Percentiles rank a stretch among this genome's conserved stretches.
Conservation (phyloP, 53 echinoderm and acorn worm genomes). For the Stichopus horrens region DNA sequence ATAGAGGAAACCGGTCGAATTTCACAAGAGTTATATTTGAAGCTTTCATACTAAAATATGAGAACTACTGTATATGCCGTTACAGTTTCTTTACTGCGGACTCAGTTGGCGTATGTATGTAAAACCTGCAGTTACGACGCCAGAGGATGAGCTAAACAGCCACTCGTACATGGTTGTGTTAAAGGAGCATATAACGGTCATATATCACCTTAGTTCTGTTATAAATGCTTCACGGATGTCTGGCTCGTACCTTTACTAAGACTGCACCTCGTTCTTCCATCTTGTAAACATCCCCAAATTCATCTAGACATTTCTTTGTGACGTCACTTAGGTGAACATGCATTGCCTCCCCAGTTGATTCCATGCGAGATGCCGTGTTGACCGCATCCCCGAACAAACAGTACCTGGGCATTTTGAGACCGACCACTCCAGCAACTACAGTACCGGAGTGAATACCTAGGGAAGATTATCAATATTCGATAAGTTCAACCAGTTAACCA, state of each 20-base stretch:
- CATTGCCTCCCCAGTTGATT: conserved; percentile 70
- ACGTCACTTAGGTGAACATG: conserved; percentile 86
- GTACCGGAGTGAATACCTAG: conserved; percentile 86
- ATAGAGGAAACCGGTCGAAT: no score
- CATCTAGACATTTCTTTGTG: conserved; percentile 60
- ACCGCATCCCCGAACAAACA: conserved; percentile 92
- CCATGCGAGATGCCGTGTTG: conserved; percentile 95
- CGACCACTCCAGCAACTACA: conserved; percentile 89
- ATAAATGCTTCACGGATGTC: neutral
- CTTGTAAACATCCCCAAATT: conserved; percentile 63
- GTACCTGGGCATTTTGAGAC: conserved; percentile 91
- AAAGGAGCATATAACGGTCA: neutral
- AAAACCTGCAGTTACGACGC: no score
- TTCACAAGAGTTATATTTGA: no score
- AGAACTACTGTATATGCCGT: no score
- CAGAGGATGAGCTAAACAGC: no score
- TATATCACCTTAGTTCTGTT: neutral
- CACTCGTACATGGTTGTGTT: neutral
- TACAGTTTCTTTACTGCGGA: no score
- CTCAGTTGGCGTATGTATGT: no score
- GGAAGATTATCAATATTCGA: no score
- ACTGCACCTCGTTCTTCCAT: conserved; percentile 64
- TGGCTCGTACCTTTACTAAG: conserved; percentile 71
- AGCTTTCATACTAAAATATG: no score
- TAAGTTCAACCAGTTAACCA: no score